Evolutionary conservation across 2,888 invertebrate species (phyloP).

Genomic region (Zygothrica quintamaculata): DNA sequence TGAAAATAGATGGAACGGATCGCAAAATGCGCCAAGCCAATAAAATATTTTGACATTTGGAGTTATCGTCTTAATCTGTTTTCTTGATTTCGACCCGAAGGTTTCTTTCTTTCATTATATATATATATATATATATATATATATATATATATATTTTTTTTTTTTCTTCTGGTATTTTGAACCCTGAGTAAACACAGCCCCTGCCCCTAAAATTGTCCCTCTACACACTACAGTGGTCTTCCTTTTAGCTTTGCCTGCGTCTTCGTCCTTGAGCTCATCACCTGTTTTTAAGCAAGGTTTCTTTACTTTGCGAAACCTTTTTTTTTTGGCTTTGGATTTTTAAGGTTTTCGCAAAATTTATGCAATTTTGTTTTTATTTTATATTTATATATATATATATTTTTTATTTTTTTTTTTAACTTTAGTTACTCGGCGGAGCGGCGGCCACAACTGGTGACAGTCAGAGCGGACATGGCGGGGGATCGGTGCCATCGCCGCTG

Average conservation of each 20-base stretch:
- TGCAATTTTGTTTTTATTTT: constrained; percentile 27
- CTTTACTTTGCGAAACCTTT: constrained; percentile 41
- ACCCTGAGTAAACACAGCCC: constrained; percentile 25
- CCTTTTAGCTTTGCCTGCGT: neutral
- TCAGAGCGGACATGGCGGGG: constrained; percentile 71
- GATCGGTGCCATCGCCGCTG: constrained; percentile 89
- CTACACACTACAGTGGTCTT: constrained; percentile 14
- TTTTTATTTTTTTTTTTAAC: constrained; percentile 31
- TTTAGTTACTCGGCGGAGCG: constrained; percentile 70
- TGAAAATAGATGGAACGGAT: constrained; percentile 84
- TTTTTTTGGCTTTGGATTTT: constrained; percentile 46
- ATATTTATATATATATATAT: too few relatives aligned
- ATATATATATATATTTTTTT: too few relatives aligned
- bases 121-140: too few relatives aligned
- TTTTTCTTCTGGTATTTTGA: too few relatives aligned
- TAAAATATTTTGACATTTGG: constrained; percentile 84
- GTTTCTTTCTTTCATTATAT: too few relatives aligned
- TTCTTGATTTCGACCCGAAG: constrained; percentile 76
- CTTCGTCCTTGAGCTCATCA: constrained; percentile 62
- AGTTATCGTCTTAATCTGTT: constrained; percentile 84
- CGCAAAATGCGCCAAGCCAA: constrained; percentile 84
- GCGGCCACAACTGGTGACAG: constrained; percentile 63
- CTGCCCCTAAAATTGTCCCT: constrained; percentile 31
- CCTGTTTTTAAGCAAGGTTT: constrained; percentile 58
- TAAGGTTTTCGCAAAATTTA: constrained; percentile 41